A percentile compares a stretch with the other conserved stretches of the same genome.
Evolutionary conservation across 2,797 vertebrate genomes (phyloP).

Genomic region (Cyclopterus lumpus): DNA sequence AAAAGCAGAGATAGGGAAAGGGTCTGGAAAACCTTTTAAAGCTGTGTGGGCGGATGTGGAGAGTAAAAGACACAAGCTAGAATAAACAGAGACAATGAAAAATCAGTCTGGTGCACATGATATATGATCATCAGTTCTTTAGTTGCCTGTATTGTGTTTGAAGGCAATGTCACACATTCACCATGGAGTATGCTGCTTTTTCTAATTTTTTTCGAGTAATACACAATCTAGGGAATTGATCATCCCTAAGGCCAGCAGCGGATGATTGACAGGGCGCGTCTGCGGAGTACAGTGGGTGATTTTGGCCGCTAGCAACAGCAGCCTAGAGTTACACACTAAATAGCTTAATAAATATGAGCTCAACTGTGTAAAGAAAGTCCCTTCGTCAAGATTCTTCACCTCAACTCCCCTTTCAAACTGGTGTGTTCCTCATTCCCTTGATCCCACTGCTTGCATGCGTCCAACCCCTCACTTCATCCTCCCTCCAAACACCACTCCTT

Average conservation of each 20-base stretch:
- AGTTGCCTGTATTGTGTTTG: slow-evolving; percentile 8
- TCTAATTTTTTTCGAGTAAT: slow-evolving; percentile 21
- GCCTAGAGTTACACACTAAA: slow-evolving; percentile 52
- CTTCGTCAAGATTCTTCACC: slow-evolving; percentile 45
- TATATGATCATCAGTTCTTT: slow-evolving; percentile 20
- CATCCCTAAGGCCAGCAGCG: slow-evolving; percentile 13
- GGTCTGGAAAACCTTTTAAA: slow-evolving; percentile 73
- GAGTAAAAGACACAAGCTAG: slow-evolving; percentile 44
- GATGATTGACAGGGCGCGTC: slow-evolving; percentile 53
- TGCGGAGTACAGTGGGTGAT: slow-evolving; percentile 63
- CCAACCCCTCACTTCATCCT: slow-evolving; percentile 42
- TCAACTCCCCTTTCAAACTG: slow-evolving; percentile 47
- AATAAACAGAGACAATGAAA: slow-evolving; percentile 50
- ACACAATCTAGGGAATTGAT: slow-evolving; percentile 44
- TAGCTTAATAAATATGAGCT: slow-evolving; percentile 48
- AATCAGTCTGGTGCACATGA: slow-evolving; percentile 43
- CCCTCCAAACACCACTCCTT: slow-evolving; percentile 58
- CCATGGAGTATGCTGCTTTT: slow-evolving; percentile 14
- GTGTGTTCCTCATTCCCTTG: slow-evolving; percentile 52
- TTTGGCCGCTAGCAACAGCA: slow-evolving; percentile 57
- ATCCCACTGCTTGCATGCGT: slow-evolving; percentile 51
- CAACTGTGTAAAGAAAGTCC: slow-evolving; percentile 60
- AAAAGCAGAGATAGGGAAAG: slow-evolving; percentile 53
- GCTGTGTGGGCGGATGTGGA: slow-evolving; percentile 54
- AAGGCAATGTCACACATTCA: slow-evolving; percentile 12